A percentile compares a stretch with the other conserved stretches of the same genome.
These are phyloP conservation scores for Cataglyphis altisquamis DNA, from an alignment of 2,888 invertebrate genomes.

Conservation along the genomic window DNA sequence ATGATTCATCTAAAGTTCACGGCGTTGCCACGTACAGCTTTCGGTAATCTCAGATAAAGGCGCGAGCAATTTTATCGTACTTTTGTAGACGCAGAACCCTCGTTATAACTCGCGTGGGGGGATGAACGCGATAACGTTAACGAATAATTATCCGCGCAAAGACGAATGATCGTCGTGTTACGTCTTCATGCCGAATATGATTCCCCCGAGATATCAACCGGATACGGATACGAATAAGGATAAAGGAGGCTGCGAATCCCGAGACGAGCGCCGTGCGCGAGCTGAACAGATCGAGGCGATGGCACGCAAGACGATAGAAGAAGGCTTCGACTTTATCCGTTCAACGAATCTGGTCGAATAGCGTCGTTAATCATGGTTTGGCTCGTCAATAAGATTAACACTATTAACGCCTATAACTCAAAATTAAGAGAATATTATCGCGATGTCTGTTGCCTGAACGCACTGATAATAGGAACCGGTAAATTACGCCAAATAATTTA, in stretches of 20 bases:
- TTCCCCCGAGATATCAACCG: constrained; percentile 43
- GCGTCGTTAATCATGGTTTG: constrained; percentile 76
- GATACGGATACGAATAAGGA: constrained; percentile 37
- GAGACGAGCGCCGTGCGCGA: neutral
- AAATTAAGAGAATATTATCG: constrained; percentile 79
- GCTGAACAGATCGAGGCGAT: constrained; percentile 19
- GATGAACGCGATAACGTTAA: constrained; percentile 29
- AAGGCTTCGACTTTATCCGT: constrained; percentile 63
- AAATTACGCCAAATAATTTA: constrained; percentile 77
- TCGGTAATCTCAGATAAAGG: constrained; percentile 7
- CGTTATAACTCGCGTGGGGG: neutral
- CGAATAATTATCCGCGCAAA: constrained; percentile 45
- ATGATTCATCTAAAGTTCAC: neutral
- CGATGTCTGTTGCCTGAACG: constrained; percentile 26
- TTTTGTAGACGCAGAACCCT: neutral
- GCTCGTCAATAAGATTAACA: constrained; percentile 78
- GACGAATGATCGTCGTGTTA: constrained; percentile 45
- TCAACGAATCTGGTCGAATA: constrained; percentile 68
- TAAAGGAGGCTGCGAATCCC: constrained; percentile 28
- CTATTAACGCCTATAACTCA: constrained; percentile 77
- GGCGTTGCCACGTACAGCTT: neutral
- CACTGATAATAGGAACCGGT: constrained; percentile 71
- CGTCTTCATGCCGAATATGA: constrained; percentile 52
- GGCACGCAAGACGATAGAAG: constrained; percentile 10
- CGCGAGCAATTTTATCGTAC: neutral